phyloP scores from a whole-genome alignment of 2,113 vertebrate genomes.

The human (Homo sapiens) region GRCh38 chr9:80553001-80553500 shows the following conservation, averaged over 20 bases:
- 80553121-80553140: constrained; percentile 59
- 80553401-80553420: background rate
- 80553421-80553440: constrained; percentile 10
- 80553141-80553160: background rate
- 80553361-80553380: background rate
- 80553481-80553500: background rate
- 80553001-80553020: background rate
- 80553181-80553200: constrained; percentile 1
- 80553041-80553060: constrained; percentile 21
- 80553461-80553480: background rate
- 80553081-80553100: constrained; percentile 49
- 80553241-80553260: constrained; percentile 13
- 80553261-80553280: background rate
- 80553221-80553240: background rate
- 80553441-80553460: constrained; percentile 8
- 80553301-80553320: background rate
- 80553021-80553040: background rate
- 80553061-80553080: background rate
- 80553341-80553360: background rate
- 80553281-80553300: background rate
- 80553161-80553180: constrained; percentile 31
- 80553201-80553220: constrained; percentile 25
- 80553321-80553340: background rate
- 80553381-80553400: background rate
- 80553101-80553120: constrained; percentile 52